phyloP scores from a whole-genome alignment of 2,888 invertebrate species.

The Philopedon plagiatum region DNA sequence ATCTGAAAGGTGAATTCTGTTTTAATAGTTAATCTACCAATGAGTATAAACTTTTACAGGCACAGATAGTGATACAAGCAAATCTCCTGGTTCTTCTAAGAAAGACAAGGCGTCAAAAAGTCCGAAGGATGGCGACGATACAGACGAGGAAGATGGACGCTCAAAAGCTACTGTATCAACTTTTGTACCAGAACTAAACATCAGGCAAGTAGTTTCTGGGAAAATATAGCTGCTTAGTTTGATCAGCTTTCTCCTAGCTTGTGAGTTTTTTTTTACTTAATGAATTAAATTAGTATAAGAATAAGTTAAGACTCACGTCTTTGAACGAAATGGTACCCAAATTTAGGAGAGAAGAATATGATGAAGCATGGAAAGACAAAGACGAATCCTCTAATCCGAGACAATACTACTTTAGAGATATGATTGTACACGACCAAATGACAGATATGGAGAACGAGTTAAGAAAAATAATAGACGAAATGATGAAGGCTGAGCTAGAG shows the following conservation, averaged over 20 bases:
- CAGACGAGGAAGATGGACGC: constrained; percentile 76
- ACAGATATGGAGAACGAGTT: constrained; percentile 87
- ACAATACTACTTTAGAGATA: constrained; percentile 84
- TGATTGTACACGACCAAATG: constrained; percentile 89
- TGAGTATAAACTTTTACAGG: too few relatives aligned
- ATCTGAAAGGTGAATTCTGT: too few relatives aligned
- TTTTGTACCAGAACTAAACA: constrained; percentile 80
- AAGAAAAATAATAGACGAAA: constrained; percentile 84
- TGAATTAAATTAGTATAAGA: too few relatives aligned
- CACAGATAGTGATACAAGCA: constrained; percentile 85
- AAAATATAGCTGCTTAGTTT: too few relatives aligned
- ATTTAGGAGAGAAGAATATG: constrained; percentile 78
- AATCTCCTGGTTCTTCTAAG: constrained; percentile 81
- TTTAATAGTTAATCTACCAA: too few relatives aligned
- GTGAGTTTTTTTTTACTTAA: too few relatives aligned
- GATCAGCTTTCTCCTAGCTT: too few relatives aligned
- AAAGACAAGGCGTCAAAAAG: constrained; percentile 80
- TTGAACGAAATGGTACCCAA: too few relatives aligned
- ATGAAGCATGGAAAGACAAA: constrained; percentile 87
- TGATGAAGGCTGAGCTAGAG: constrained; percentile 80
- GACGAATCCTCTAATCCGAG: constrained; percentile 82
- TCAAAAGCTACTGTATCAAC: constrained; percentile 80
- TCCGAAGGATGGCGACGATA: constrained; percentile 70
- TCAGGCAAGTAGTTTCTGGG: constrained; percentile 63
- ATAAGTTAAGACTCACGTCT: too few relatives aligned